Evolutionary conservation across 2,113 vertebrate species (phyloP).

Genomic region (Scomber scombrus): DNA sequence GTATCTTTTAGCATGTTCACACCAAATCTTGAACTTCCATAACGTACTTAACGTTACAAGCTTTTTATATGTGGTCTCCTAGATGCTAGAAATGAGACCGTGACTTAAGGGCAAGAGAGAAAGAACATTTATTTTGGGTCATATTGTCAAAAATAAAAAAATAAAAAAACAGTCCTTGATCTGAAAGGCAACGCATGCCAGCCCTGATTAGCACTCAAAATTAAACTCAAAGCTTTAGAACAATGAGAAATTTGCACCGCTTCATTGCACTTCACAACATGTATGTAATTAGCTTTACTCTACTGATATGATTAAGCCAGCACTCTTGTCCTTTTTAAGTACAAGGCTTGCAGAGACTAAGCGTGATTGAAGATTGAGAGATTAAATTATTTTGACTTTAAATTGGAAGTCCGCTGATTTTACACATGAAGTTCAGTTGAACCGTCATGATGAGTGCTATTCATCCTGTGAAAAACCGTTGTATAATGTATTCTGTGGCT

Average conservation of each 20-base stretch:
- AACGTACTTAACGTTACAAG: too few species aligned
- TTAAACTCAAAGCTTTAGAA: background rate
- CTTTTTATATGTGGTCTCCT: too few species aligned
- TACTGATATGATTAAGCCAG: constrained; percentile 6
- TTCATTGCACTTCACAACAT: constrained; percentile 1
- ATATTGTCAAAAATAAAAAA: background rate
- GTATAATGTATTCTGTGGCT: too few species aligned
- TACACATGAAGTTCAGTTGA: too few species aligned
- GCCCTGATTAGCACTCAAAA: background rate
- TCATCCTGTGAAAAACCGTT: too few species aligned
- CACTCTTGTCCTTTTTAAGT: background rate
- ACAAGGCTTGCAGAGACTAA: too few species aligned
- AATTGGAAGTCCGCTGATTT: too few species aligned
- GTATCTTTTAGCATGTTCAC: background rate
- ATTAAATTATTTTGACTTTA: background rate
- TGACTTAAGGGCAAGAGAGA: background rate
- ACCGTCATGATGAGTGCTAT: too few species aligned
- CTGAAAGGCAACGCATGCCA: background rate
- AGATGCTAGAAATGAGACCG: background rate
- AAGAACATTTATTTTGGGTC: background rate
- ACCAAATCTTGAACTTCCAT: constrained; percentile 1
- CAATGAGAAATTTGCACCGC: background rate
- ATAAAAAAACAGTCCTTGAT: background rate
- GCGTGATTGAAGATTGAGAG: background rate
- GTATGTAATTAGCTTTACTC: background rate